These are phyloP conservation scores for Acrocyrtus sp. DNA, from an alignment of 2,888 invertebrate species.

Conservation along the genomic window DNA sequence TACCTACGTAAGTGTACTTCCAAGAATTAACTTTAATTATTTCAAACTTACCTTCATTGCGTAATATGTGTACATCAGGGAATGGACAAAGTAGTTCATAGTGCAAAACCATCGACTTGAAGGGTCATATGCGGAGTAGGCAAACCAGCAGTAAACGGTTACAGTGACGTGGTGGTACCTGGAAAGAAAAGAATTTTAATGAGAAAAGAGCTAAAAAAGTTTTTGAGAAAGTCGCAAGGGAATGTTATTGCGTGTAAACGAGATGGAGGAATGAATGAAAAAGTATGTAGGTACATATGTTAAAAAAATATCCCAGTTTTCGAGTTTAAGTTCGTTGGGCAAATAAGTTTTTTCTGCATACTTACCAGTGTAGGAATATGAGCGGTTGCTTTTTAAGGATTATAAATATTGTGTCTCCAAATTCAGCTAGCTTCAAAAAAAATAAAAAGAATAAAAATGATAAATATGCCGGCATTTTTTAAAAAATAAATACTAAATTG, in stretches of 20 bases:
- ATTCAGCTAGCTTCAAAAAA: constrained; percentile 58
- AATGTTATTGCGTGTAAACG: neutral
- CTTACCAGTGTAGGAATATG: constrained; percentile 62
- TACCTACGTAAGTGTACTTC: no score
- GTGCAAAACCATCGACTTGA: constrained; percentile 85
- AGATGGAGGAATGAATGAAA: neutral
- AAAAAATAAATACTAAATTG: constrained; percentile 59
- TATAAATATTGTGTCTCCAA: constrained; percentile 60
- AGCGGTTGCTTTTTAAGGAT: constrained; percentile 59
- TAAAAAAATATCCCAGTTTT: no score
- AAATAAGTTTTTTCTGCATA: no score
- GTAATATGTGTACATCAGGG: constrained; percentile 92
- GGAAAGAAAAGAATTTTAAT: neutral
- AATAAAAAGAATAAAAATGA: no score
- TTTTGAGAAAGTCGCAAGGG: neutral
- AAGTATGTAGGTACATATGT: neutral
- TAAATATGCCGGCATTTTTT: no score
- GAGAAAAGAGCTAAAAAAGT: neutral
- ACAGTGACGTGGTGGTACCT: constrained; percentile 74
- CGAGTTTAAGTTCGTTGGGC: no score
- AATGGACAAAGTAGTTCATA: constrained; percentile 72
- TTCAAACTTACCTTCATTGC: constrained; percentile 77
- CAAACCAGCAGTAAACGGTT: constrained; percentile 92
- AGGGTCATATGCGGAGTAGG: constrained; percentile 75
- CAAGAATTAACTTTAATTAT: no score